These are phyloP conservation scores for Phalacrocorax aristotelis DNA, from an alignment of 2,113 vertebrate species.

Conservation along the genomic window DNA sequence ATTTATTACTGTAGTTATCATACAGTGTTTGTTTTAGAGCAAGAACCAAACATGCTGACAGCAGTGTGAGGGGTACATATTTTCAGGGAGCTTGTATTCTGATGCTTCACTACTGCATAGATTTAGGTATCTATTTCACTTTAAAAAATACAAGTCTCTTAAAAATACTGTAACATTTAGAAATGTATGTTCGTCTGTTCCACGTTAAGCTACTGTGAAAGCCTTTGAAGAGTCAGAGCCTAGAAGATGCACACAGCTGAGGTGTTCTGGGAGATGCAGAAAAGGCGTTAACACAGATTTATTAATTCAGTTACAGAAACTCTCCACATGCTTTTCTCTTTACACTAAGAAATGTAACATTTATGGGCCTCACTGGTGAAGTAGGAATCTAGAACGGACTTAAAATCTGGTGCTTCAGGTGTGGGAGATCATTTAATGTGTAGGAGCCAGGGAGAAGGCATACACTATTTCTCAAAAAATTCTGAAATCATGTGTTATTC, in stretches of 20 bases:
- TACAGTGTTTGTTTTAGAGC: not conserved
- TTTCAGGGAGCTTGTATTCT: not conserved
- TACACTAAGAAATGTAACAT: not conserved
- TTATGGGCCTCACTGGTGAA: not conserved
- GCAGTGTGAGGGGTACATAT: not conserved
- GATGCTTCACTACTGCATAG: not conserved
- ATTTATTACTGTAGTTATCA: not conserved
- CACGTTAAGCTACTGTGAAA: not conserved
- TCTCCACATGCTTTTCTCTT: not conserved
- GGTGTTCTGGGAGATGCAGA: not conserved
- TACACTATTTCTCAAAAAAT: not conserved
- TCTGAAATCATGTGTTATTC: not conserved
- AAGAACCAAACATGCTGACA: not conserved
- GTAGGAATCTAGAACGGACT: not conserved
- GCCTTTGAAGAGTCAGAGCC: not conserved
- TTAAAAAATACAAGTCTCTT: not conserved
- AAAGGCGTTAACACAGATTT: not conserved
- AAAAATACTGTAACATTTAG: not conserved
- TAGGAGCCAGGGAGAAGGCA: not conserved
- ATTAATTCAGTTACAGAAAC: conserved; percentile 11
- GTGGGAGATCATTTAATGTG: not conserved
- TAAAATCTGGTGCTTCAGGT: not conserved
- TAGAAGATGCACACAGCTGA: not conserved
- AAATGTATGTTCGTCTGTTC: not conserved
- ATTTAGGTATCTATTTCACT: not conserved